Base-by-base conservation (phyloP, 2,888 invertebrate genomes). In the Melinaea marsaeus region DNA sequence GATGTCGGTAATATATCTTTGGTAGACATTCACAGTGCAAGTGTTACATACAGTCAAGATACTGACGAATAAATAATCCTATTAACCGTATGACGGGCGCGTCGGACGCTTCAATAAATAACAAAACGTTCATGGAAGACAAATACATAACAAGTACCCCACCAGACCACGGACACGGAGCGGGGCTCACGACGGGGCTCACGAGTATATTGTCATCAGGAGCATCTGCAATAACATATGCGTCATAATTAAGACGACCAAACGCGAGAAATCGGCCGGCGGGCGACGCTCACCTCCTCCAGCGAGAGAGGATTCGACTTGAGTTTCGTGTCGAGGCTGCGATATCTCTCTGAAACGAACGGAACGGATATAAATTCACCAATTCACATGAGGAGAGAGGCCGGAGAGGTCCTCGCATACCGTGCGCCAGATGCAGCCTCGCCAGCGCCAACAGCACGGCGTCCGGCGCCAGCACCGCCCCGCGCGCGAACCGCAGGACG, bases 301-400 rank as follows among this genome's bases (percentile, higher is more conserved):
- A 95, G 79, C 9, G 94, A 93, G 65, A 94, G 85, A 51, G 94
- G 94, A 81, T 94, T 95, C 67, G 93, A 92, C 81, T 94, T 94
- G 87, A 94, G 91, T 86, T 94, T 94, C 48, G 93, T 92, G 77
- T 95, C 94, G 70, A 95, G 88, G 74, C 92, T 93, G 75, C 94
- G 94, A 81, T 93, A 94, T 65, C 94, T 83, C 77, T 95, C 94
- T 94, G 90, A 83, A 91, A 80, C 66, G 68, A 71, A 71, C 62
- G 13, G 62, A 35, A 13, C 2, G 7, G 13, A 33, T 34, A 32
- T 7, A 33, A 48, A 51, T 32, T 2, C 9, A 47, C 13, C 13
- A 13, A 35, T 13, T 32, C 2, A 13, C 34, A 7, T n/a, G 51
- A 32, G n/a, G 7, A 6, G 37, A 11, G 33, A 51, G 4, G 37